Conservation (phyloP, 1,140 invertebrate species). For the Euura lappo region DNA sequence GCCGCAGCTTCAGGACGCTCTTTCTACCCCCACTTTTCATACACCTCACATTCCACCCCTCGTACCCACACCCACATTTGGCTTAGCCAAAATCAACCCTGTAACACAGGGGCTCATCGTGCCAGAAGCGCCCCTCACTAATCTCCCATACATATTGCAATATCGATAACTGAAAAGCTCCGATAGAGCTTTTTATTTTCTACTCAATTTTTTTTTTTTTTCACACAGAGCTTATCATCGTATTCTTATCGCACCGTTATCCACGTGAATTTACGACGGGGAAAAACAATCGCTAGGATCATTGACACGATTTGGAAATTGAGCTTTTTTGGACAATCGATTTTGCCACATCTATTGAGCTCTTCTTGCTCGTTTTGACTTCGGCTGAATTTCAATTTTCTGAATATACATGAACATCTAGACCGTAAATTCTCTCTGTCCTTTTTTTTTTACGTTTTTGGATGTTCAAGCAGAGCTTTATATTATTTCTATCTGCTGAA, state of each 20-base stretch:
- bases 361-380: no score
- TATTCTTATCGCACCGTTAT: not conserved
- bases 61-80: not conserved
- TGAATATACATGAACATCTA: no score
- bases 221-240: not conserved
- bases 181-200: not conserved
- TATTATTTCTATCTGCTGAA: no score
- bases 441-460: no score
- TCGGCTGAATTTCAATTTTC: no score
- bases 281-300: no score
- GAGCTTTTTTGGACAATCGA: no score
- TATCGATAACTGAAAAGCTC: not conserved
- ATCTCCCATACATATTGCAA: constrained; percentile 27
- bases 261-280: no score
- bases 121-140: constrained; percentile 21
- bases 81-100: not conserved
- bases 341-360: no score
- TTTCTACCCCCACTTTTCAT: constrained; percentile 35
- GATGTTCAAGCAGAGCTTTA: no score
- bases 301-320: no score
- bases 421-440: no score
- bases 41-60: constrained; percentile 27
- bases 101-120: constrained; percentile 8
- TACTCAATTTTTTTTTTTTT: constrained; percentile 9
- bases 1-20: constrained; percentile 59